Evolutionary conservation across 1,140 invertebrate genomes (phyloP).

Genomic region (Zaprionus kolodkinae): DNA sequence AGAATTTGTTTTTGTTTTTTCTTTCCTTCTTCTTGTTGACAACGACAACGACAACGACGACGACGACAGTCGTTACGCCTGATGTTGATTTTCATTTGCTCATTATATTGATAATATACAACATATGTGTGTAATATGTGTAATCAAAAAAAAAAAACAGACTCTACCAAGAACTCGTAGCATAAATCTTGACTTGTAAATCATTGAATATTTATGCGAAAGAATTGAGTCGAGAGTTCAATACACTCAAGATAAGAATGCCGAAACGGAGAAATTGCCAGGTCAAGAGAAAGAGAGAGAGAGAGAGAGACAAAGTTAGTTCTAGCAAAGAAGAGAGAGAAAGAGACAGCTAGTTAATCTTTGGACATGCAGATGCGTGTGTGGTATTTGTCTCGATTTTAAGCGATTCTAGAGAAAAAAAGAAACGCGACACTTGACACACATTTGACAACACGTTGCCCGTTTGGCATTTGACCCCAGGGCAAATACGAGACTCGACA

Average conservation of each 20-base stretch:
- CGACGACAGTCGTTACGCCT: conserved; percentile 19
- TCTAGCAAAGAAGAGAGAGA: background rate
- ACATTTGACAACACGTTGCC: conserved; percentile 26
- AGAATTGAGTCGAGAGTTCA: conserved; percentile 53
- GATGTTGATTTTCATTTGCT: conserved; percentile 8
- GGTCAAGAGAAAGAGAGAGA: conserved; percentile 25
- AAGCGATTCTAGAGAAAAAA: conserved; percentile 21
- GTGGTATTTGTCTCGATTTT: conserved; percentile 2
- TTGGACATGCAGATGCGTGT: background rate
- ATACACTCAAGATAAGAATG: conserved; percentile 44
- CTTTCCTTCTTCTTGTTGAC: background rate
- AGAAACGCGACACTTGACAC: conserved; percentile 59
- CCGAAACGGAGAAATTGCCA: conserved; percentile 36
- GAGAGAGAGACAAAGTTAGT: background rate
- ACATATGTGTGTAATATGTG: conserved; percentile 2
- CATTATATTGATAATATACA: conserved; percentile 7
- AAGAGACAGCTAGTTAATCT: background rate
- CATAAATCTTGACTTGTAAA: background rate
- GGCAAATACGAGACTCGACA: conserved; percentile 25
- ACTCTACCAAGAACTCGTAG: background rate
- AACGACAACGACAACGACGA: background rate
- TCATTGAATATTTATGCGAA: background rate
- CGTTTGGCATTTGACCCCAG: conserved; percentile 58
- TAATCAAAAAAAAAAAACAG: background rate
- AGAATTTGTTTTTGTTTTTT: conserved; percentile 26